Percentiles rank a stretch among this genome's conserved stretches.
These are phyloP conservation scores for Microhierax caerulescens DNA, from an alignment of 2,797 vertebrate genomes.

Conservation along the genomic window DNA sequence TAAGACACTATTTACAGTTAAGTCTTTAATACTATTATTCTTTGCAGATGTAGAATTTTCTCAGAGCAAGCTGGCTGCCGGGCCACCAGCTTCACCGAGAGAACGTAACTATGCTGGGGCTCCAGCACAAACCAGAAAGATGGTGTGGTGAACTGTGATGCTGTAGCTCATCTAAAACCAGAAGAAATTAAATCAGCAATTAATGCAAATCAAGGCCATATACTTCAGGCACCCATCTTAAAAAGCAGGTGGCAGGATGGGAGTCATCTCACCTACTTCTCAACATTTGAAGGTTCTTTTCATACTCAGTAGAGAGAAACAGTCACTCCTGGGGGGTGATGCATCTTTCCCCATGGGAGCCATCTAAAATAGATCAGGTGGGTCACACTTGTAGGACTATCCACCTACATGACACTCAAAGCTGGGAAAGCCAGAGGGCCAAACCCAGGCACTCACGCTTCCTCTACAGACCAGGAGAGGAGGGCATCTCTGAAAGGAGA, in stretches of 20 bases:
- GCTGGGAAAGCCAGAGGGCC: not conserved
- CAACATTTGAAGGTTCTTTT: not conserved
- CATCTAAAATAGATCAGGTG: not conserved
- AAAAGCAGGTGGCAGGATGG: not conserved
- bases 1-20: not conserved
- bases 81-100: not conserved
- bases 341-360: not conserved
- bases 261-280: not conserved
- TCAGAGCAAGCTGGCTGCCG: not conserved
- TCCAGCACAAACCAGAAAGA: not conserved
- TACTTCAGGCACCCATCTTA: not conserved
- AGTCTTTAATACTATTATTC: not conserved
- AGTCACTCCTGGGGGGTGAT: not conserved
- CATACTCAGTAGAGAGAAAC: not conserved
- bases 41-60: not conserved
- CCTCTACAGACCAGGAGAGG: not conserved
- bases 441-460: not conserved
- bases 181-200: not conserved
- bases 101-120: not conserved
- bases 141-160: not conserved
- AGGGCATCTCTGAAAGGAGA: not conserved
- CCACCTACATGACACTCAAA: not conserved
- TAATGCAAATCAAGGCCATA: not conserved
- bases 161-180: not conserved
- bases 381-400: not conserved